These are phyloP conservation scores for Pelochelys cantorii DNA, from an alignment of 2,797 vertebrate genomes.

Conservation along the genomic window DNA sequence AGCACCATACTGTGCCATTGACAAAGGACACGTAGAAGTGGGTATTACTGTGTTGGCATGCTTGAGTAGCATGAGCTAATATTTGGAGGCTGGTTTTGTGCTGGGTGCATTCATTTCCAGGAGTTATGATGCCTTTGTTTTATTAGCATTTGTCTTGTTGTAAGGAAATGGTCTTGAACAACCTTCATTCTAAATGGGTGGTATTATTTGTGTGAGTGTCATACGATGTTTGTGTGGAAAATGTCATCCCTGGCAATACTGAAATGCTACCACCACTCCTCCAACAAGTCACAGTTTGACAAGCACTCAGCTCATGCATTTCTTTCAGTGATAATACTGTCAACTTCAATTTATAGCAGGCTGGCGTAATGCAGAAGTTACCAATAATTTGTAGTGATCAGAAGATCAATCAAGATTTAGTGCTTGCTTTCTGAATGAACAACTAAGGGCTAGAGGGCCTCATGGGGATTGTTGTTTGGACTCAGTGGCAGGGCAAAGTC, in stretches of 20 bases:
- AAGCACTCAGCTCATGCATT: slow-evolving; percentile 50
- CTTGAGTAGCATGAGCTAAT: neutral
- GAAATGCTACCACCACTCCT: neutral
- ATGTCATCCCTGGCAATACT: neutral
- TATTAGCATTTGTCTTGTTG: neutral
- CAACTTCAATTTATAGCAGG: slow-evolving; percentile 52
- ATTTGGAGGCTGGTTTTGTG: neutral
- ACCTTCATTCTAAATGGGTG: slow-evolving; percentile 6
- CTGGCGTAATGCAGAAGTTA: slow-evolving; percentile 59
- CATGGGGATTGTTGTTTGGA: slow-evolving; percentile 16
- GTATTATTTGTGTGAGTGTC: neutral
- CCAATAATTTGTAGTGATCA: slow-evolving; percentile 72
- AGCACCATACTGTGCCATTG: neutral
- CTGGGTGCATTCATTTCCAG: neutral
- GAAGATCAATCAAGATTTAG: slow-evolving; percentile 73
- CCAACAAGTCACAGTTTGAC: slow-evolving; percentile 35
- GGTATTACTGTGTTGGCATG: neutral
- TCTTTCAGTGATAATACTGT: slow-evolving; percentile 68
- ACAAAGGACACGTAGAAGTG: neutral
- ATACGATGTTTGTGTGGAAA: slow-evolving; percentile 15
- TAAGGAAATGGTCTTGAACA: slow-evolving; percentile 20
- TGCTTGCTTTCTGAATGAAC: slow-evolving; percentile 54
- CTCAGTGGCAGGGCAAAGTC: neutral
- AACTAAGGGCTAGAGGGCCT: slow-evolving; percentile 44
- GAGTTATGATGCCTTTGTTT: neutral